Conservation (phyloP, 1,140 invertebrate genomes). For the Pollicipes pollicipes region DNA sequence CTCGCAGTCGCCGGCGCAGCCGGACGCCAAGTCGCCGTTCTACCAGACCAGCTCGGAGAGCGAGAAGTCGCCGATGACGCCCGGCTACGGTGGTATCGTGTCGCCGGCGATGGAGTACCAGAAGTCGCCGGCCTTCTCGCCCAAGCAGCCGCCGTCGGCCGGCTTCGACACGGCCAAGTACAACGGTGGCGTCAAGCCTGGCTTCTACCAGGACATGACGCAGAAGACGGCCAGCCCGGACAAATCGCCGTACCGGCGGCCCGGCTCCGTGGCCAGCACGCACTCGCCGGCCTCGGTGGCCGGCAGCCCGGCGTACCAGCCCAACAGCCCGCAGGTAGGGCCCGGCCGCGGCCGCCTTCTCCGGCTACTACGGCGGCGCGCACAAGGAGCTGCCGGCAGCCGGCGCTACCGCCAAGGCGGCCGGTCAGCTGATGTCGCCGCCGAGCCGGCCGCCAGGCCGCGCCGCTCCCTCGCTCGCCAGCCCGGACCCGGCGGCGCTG, state of each 20-base stretch:
- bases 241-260: background rate
- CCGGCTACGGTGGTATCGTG: conserved; percentile 24
- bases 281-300: background rate
- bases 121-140: background rate
- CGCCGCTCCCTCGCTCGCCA: conserved; percentile 6
- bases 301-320: conserved; percentile 32
- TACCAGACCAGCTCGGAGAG: conserved; percentile 2
- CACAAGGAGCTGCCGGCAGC: background rate
- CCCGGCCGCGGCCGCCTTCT: conserved; percentile 5
- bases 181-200: conserved; percentile 50
- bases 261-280: background rate
- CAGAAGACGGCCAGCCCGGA: conserved; percentile 14
- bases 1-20: background rate
- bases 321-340: conserved; percentile 50
- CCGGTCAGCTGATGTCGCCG: background rate
- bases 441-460: conserved; percentile 6
- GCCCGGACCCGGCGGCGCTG: background rate
- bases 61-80: conserved; percentile 33
- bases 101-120: background rate
- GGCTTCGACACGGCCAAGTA: conserved; percentile 15
- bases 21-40: background rate
- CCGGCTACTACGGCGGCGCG: background rate
- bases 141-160: background rate
- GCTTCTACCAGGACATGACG: conserved; percentile 51
- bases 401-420: background rate